Conservation (phyloP, 2,113 vertebrate genomes). For the Aegotheles bennettii region DNA sequence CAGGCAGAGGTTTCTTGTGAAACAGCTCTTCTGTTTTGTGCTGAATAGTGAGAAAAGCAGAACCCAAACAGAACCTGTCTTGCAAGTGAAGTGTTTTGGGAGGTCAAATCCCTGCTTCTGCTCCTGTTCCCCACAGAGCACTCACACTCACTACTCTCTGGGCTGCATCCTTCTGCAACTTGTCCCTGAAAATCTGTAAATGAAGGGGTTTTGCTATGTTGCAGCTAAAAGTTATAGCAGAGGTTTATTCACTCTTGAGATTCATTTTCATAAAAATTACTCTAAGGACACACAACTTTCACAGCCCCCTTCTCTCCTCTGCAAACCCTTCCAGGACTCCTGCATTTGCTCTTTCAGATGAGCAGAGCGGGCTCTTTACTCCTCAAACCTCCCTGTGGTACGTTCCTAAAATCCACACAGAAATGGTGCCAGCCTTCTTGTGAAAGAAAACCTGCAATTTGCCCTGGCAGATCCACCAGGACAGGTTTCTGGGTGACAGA, state of each 20-base stretch:
- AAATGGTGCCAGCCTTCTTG: not conserved
- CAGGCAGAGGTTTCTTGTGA: conserved; percentile 12
- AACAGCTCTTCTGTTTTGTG: not conserved
- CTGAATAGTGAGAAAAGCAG: not conserved
- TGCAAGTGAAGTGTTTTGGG: not conserved
- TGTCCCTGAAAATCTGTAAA: not conserved
- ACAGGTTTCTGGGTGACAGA: conserved; percentile 6
- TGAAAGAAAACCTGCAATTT: not conserved
- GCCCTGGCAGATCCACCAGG: not conserved
- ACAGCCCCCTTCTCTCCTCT: not conserved
- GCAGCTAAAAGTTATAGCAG: not conserved
- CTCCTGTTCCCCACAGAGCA: not conserved
- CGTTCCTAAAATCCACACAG: not conserved
- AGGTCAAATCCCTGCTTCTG: not conserved
- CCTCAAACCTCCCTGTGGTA: not conserved
- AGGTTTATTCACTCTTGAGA: not conserved
- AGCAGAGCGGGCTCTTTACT: not conserved
- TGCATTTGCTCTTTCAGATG: not conserved
- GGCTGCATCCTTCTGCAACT: not conserved
- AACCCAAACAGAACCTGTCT: not conserved
- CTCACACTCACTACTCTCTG: not conserved
- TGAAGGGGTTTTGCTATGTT: not conserved
- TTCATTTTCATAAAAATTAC: not conserved
- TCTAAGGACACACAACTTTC: not conserved
- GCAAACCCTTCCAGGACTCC: not conserved